Percentiles rank a stretch among this genome's conserved stretches.
phyloP scores from a whole-genome alignment of 1,140 invertebrate genomes.

The Leucophenga varia region DNA sequence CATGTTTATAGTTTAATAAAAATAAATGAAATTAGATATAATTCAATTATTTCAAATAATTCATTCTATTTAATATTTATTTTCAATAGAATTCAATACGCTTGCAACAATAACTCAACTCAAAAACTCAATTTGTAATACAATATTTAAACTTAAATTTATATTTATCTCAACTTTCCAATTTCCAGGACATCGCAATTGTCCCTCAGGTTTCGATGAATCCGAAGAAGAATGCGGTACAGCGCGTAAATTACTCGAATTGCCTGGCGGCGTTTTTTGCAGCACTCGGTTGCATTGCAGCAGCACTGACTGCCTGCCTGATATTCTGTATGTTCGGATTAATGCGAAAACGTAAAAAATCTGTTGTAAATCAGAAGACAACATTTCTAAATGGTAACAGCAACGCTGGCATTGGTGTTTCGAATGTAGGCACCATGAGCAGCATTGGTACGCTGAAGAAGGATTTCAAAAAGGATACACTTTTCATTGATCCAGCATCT shows the following conservation, averaged over 20 bases:
- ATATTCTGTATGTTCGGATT: slow-evolving; percentile 59
- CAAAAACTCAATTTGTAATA: too few species aligned
- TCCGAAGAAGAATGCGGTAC: slow-evolving; percentile 70
- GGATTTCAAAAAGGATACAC: slow-evolving; percentile 60
- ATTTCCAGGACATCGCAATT: slow-evolving; percentile 63
- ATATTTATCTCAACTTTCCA: too few species aligned
- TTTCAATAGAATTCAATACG: too few species aligned
- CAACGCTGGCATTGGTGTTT: slow-evolving; percentile 35
- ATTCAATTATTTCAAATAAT: too few species aligned
- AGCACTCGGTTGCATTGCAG: slow-evolving; percentile 61
- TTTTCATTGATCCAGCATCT: slow-evolving; percentile 67
- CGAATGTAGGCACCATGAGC: slow-evolving; percentile 57
- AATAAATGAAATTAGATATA: too few species aligned
- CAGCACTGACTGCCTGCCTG: slow-evolving; percentile 60
- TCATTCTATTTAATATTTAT: too few species aligned
- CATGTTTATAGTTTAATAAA: too few species aligned
- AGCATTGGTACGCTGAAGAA: slow-evolving; percentile 54
- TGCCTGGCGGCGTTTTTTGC: slow-evolving; percentile 59
- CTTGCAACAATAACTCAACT: too few species aligned
- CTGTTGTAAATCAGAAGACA: slow-evolving; percentile 50
- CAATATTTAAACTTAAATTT: too few species aligned
- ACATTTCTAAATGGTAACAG: slow-evolving; percentile 57
- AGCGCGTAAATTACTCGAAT: slow-evolving; percentile 57
- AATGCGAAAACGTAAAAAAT: slow-evolving; percentile 61
- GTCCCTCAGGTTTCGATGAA: slow-evolving; percentile 83